These are phyloP conservation scores for Hemicentrotus pulcherrimus DNA, from an alignment of 35 echinoderm and acorn worm genomes.

Conservation along the genomic window DNA sequence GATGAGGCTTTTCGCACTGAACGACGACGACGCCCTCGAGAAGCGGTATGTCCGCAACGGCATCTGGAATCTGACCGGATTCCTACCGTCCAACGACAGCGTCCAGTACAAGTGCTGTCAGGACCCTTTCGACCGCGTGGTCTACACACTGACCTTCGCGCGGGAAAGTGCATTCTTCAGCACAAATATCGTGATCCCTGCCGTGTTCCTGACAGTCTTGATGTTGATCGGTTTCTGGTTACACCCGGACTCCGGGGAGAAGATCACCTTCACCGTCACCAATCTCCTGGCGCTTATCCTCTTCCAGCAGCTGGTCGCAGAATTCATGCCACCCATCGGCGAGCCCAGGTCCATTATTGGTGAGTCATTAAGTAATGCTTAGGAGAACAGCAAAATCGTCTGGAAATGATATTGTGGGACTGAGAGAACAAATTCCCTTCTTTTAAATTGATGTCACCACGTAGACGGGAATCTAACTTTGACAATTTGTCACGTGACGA, in stretches of 20 bases:
- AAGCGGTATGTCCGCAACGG: constrained; percentile 57
- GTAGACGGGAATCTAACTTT: too few relatives aligned
- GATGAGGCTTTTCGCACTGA: constrained; percentile 7
- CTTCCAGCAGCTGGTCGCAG: constrained; percentile 69
- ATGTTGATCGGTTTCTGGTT: constrained; percentile 54
- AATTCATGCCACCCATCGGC: constrained; percentile 63
- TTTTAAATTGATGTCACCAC: too few relatives aligned
- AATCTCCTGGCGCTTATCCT: constrained; percentile 69
- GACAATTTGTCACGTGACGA: too few relatives aligned
- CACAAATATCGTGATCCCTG: constrained; percentile 35
- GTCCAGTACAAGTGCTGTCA: constrained; percentile 48
- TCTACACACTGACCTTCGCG: constrained; percentile 60
- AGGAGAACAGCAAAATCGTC: too few relatives aligned
- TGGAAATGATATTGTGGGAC: too few relatives aligned
- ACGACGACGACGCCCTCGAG: constrained; percentile 57
- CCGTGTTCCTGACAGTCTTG: constrained; percentile 41
- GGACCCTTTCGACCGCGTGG: constrained; percentile 46
- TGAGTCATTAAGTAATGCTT: too few relatives aligned
- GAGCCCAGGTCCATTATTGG: constrained; percentile 32
- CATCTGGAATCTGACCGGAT: constrained; percentile 55
- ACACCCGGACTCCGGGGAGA: constrained; percentile 74
- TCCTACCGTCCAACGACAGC: neutral
- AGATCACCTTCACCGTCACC: constrained; percentile 65
- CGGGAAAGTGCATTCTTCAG: neutral
- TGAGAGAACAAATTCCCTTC: too few relatives aligned